Base-by-base conservation (phyloP, 1,140 invertebrate species). In the Drosophila ambigua region DNA sequence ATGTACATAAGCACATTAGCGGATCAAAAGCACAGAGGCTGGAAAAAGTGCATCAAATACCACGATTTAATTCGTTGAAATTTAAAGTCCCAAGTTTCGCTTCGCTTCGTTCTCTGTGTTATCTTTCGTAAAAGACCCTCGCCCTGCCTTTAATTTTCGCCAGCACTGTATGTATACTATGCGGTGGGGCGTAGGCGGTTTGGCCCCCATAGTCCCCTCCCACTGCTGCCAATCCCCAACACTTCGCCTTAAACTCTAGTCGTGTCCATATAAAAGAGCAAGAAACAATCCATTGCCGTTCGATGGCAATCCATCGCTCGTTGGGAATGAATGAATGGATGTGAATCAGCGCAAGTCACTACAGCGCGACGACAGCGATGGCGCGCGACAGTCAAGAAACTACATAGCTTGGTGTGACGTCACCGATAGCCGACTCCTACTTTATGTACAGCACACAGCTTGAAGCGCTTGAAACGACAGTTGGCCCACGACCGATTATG, bases 261-360 rank as follows among this genome's bases (percentile, higher is more conserved):
- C 50, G 57, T 73, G 64, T 54, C 35, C 59, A 71, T 50, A 51
- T 35, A 11, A 52, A 39, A 39, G 35, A 35, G 11, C 35, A 71
- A 71, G 61, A 64, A 69, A 64, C 51, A 65, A 68, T 58, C 35
- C 58, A 79, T 77, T 77, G 77, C 26, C 41, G 31, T 67, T 72
- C 55, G 65, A 66, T 50, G 68, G 58, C 54, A 74, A 77, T 74
- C 66, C 49, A 77, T 49, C 61, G 44, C 54, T 60, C 44, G 63
- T 57, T 49, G 63, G 55, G 44, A 44, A 26, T 44, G 46, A 20
- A 23, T 69, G 53, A 71, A 72, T 73, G 26, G 60, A 79, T 76
- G 63, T 83, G 80, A 83, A 84, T 83, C 80, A 83, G 76, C 65
- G 66, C 41, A 52, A 5, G 49, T 23, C 64, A 65, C 46, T 61